Evolutionary conservation across 1,140 invertebrate genomes (phyloP).

Genomic region (Mizuhopecten yessoensis): DNA sequence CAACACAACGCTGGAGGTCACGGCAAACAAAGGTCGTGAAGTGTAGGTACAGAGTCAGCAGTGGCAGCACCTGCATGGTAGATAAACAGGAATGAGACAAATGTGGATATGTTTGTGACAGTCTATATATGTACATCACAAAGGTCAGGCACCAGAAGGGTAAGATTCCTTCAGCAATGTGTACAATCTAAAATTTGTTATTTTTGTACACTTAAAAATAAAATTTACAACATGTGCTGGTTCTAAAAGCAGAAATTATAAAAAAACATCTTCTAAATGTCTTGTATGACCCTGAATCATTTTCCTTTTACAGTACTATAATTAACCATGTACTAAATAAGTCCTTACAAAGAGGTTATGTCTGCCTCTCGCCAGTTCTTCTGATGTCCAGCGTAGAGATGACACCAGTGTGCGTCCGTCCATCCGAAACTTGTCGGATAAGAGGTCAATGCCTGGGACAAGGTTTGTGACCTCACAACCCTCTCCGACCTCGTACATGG

Average conservation of each 20-base stretch:
- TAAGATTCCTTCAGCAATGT: too few species aligned
- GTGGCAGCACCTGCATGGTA: constrained; percentile 78
- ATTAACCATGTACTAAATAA: not conserved
- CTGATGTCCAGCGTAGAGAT: constrained; percentile 79
- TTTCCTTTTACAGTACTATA: too few species aligned
- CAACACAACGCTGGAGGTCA: constrained; percentile 81
- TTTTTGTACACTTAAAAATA: too few species aligned
- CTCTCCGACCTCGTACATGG: constrained; percentile 80
- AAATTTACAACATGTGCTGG: too few species aligned
- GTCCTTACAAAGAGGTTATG: constrained; percentile 82
- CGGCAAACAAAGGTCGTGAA: constrained; percentile 81
- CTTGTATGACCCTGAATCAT: too few species aligned
- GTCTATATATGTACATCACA: too few species aligned
- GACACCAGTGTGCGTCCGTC: constrained; percentile 80
- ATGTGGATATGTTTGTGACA: too few species aligned
- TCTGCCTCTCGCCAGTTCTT: constrained; percentile 79
- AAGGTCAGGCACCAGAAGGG: too few species aligned
- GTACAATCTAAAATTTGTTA: too few species aligned
- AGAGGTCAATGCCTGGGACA: constrained; percentile 81
- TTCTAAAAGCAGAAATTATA: constrained; percentile 27
- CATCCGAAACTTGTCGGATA: constrained; percentile 81
- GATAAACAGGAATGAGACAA: not conserved
- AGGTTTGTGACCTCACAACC: constrained; percentile 81
- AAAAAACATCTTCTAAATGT: not conserved
- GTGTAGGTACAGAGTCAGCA: constrained; percentile 81